phyloP scores from a whole-genome alignment of 1,140 invertebrate genomes.

The Eumeta japonica region DNA sequence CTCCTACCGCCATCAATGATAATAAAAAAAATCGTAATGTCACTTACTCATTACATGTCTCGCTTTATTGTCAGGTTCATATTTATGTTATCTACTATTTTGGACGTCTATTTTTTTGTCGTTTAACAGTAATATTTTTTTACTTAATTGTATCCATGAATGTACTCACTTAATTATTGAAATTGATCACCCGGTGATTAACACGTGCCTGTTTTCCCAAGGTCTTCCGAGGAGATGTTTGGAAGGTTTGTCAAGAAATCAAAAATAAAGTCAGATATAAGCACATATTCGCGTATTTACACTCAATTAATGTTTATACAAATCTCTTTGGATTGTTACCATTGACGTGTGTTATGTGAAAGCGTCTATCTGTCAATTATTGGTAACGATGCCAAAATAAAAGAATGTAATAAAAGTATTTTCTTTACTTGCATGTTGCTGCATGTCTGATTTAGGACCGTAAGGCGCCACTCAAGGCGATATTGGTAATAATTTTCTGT shows the following conservation, averaged over 20 bases:
- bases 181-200: no score
- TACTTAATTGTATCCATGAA: no score
- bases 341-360: constrained; percentile 9
- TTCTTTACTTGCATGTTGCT: constrained; percentile 54
- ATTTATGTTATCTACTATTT: no score
- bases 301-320: constrained; percentile 25
- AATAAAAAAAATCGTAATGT: no score
- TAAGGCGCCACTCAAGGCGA: constrained; percentile 51
- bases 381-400: background rate
- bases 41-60: no score
- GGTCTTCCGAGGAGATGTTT: constrained; percentile 66
- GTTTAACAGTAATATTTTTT: no score
- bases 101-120: no score
- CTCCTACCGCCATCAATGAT: background rate
- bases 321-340: constrained; percentile 34
- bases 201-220: constrained; percentile 56
- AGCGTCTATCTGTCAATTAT: background rate
- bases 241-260: constrained; percentile 64
- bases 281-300: no score
- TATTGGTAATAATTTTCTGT: constrained; percentile 49
- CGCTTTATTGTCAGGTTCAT: no score
- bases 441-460: constrained; percentile 51
- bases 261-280: constrained; percentile 40
- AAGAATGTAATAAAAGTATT: constrained; percentile 21
- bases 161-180: no score